phyloP scores from a whole-genome alignment of 30 jellyfish, hydroid and myxozoan species.

The Sanderia malayensis region DNA sequence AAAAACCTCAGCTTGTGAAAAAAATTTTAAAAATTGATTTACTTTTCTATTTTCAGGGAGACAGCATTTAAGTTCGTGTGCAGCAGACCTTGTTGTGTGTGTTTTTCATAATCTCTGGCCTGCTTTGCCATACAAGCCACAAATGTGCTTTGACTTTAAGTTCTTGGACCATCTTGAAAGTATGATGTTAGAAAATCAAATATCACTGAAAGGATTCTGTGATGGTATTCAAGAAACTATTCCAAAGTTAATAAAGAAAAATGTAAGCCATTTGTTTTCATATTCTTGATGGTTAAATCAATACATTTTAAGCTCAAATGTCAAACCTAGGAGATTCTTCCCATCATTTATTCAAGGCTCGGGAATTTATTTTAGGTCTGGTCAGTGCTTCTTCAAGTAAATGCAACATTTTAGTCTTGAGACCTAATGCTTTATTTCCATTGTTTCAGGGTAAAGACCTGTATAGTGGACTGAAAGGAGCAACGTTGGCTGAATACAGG shows the following conservation, averaged over 20 bases:
- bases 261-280: conserved; percentile 1
- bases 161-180: conserved; percentile 4
- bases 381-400: not conserved
- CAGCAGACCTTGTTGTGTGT: not conserved
- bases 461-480: not conserved
- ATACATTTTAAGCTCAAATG: not conserved
- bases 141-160: conserved; percentile 5
- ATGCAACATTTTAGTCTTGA: not conserved
- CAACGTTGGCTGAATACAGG: not conserved
- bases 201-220: conserved; percentile 20
- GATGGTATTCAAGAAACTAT: conserved; percentile 8
- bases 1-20: no score
- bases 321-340: not conserved
- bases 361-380: not conserved
- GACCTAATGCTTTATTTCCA: not conserved
- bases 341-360: not conserved
- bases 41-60: conserved; percentile 11
- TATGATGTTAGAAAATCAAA: conserved; percentile 2
- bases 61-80: conserved; percentile 16
- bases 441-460: conserved; percentile 1
- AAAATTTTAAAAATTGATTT: no score
- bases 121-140: conserved; percentile 24
- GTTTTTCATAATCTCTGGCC: conserved; percentile 12
- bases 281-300: not conserved
- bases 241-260: conserved; percentile 12